Percentiles rank a stretch among this genome's conserved stretches.
These are phyloP conservation scores for Phymorhynchus buccinoides DNA, from an alignment of 1,140 invertebrate species.

Conservation along the genomic window DNA sequence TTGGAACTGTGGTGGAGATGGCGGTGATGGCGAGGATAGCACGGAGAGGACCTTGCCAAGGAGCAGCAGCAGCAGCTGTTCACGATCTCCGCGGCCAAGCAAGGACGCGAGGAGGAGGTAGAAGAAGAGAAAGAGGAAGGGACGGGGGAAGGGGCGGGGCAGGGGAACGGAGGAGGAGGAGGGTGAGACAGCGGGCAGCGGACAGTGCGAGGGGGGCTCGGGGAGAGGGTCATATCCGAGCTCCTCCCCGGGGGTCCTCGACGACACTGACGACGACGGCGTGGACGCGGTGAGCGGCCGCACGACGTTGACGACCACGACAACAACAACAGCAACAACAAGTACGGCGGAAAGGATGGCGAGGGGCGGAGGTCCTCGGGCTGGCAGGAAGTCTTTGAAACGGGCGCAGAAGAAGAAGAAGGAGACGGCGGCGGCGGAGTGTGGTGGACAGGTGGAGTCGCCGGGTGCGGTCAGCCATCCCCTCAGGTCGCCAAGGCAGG, in stretches of 20 bases:
- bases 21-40: background rate
- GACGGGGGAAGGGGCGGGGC: background rate
- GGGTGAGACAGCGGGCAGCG: slow-evolving; percentile 29
- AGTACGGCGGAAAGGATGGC: background rate
- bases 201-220: background rate
- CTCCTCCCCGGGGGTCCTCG: slow-evolving; percentile 35
- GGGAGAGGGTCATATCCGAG: slow-evolving; percentile 35
- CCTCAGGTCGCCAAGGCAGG: slow-evolving; percentile 15
- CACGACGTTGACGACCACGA: background rate
- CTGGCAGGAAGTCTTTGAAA: no score
- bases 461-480: slow-evolving; percentile 23
- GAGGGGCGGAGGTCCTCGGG: background rate
- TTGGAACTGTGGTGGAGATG: background rate
- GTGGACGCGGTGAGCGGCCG: background rate
- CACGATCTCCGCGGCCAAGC: background rate
- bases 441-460: no score
- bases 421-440: background rate
- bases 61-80: background rate
- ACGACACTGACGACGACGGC: background rate
- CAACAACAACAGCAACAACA: background rate
- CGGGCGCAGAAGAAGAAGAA: background rate
- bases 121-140: background rate
- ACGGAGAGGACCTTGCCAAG: background rate
- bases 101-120: background rate
- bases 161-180: background rate